Evolutionary conservation across 2,888 invertebrate species (phyloP).

Genomic region (Amphipoea oculea): DNA sequence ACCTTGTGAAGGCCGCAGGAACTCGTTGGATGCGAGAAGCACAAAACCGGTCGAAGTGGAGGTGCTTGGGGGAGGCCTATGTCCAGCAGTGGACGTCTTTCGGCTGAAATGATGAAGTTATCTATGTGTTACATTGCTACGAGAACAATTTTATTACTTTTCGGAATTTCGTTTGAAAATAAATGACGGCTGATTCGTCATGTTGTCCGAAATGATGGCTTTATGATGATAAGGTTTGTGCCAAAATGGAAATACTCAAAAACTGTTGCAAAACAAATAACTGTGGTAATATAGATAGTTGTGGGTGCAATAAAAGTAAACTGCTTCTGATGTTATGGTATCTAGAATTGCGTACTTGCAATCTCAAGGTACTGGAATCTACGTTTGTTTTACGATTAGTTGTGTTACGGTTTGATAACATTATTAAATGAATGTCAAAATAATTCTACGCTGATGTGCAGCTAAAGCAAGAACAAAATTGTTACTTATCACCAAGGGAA

Average conservation of each 20-base stretch:
- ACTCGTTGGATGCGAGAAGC: too few relatives aligned
- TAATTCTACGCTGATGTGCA: neutral
- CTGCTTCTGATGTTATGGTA: neutral
- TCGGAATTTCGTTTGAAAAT: neutral
- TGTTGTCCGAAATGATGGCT: neutral
- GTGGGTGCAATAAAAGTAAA: neutral
- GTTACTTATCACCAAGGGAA: neutral
- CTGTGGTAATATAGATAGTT: neutral
- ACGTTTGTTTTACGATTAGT: constrained; percentile 21
- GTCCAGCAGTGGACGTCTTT: too few relatives aligned
- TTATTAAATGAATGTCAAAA: neutral
- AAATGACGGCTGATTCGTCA: neutral
- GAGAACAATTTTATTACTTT: neutral
- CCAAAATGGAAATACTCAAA: neutral
- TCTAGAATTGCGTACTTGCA: neutral
- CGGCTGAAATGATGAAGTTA: too few relatives aligned
- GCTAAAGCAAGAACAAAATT: neutral
- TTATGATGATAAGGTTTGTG: constrained; percentile 4
- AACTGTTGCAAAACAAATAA: constrained; percentile 14
- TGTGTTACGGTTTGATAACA: constrained; percentile 19
- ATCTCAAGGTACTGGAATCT: neutral
- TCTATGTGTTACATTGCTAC: neutral
- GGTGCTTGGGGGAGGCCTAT: too few relatives aligned
- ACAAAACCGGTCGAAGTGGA: too few relatives aligned
- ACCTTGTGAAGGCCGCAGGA: too few relatives aligned